Percentiles rank a stretch among this genome's conserved stretches.
Evolutionary conservation across 1,140 invertebrate genomes (phyloP).

Genomic region (Rhopalosiphum maidis): DNA sequence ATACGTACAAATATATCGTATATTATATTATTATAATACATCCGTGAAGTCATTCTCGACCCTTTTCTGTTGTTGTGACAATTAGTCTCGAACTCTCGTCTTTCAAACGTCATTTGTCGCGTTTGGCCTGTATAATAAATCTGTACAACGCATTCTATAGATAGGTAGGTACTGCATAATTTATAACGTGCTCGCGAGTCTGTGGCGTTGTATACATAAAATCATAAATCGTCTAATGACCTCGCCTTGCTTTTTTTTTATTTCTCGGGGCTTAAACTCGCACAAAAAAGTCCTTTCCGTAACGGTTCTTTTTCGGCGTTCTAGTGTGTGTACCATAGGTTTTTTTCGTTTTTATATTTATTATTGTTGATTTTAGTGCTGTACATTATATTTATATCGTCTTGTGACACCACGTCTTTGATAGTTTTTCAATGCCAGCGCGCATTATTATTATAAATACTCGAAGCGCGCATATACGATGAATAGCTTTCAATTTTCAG

Average conservation of each 20-base stretch:
- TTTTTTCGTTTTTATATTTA: constrained; percentile 20
- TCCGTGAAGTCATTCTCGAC: constrained; percentile 22
- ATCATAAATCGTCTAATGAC: constrained; percentile 42
- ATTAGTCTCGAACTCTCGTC: constrained; percentile 32
- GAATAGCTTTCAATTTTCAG: not conserved
- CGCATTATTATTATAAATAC: not conserved
- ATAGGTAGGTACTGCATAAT: not conserved
- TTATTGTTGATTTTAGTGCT: not conserved
- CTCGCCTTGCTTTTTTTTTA: constrained; percentile 8
- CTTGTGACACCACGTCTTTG: not conserved
- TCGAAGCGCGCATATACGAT: not conserved
- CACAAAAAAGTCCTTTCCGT: not conserved
- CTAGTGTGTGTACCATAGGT: not conserved
- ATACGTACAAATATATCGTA: not conserved
- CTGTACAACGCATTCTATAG: not conserved
- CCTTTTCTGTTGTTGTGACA: constrained; percentile 54
- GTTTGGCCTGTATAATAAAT: constrained; percentile 10
- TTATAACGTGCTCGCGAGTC: not conserved
- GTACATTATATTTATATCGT: not conserved
- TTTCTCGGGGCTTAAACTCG: not conserved
- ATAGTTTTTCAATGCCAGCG: not conserved
- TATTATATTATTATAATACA: not conserved
- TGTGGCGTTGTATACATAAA: not conserved
- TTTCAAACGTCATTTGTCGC: constrained; percentile 48
- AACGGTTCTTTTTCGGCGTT: constrained; percentile 14